Evolutionary conservation across 2,888 invertebrate species (phyloP).

Genomic region (Heliconius hortense): DNA sequence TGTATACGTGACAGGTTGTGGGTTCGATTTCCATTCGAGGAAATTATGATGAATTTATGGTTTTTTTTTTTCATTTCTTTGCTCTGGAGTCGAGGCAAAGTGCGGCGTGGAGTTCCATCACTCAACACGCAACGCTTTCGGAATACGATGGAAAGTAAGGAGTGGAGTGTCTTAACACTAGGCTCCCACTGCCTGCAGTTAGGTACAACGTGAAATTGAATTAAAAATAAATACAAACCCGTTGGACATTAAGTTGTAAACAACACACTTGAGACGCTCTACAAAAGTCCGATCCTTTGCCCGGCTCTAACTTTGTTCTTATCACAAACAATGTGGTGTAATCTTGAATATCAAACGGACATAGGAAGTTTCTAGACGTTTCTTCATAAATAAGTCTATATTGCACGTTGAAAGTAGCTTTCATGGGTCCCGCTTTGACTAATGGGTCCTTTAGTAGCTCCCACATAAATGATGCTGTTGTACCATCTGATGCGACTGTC

Average conservation of each 20-base stretch:
- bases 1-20: no score
- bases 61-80: no score
- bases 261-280: slow-evolving; percentile 94
- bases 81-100: not conserved
- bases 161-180: not conserved
- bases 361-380: slow-evolving; percentile 78
- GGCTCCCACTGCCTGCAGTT: not conserved
- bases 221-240: slow-evolving; percentile 60
- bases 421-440: slow-evolving; percentile 80
- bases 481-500: slow-evolving; percentile 86
- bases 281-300: slow-evolving; percentile 91
- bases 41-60: no score
- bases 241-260: slow-evolving; percentile 87
- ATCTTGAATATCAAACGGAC: slow-evolving; percentile 90
- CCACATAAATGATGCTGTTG: slow-evolving; percentile 92
- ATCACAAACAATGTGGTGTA: slow-evolving; percentile 93
- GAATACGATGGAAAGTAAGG: not conserved
- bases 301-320: slow-evolving; percentile 89
- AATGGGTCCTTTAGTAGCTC: slow-evolving; percentile 86
- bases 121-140: no score
- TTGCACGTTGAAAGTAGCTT: slow-evolving; percentile 67
- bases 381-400: slow-evolving; percentile 62
- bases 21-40: no score
- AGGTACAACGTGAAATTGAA: not conserved
- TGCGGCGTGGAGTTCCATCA: not conserved